Conservation (phyloP, 2,888 invertebrate species). For the Electrophaes corylata region DNA sequence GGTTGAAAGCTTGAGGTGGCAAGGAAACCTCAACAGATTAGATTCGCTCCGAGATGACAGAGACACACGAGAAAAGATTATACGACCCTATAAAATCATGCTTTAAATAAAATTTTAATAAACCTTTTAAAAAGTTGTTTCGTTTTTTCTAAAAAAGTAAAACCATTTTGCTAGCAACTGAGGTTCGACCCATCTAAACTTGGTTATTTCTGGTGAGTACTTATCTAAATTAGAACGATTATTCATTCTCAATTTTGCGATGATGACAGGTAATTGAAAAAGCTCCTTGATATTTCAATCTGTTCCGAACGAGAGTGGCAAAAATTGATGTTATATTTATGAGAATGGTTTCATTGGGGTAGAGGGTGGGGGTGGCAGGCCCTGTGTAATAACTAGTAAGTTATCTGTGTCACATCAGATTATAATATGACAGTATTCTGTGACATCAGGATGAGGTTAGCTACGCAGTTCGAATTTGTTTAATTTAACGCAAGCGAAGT, state of each 20-base stretch:
- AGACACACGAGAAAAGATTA: slow-evolving; percentile 12
- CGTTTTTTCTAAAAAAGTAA: not conserved
- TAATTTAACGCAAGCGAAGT: slow-evolving; percentile 1
- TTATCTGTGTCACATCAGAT: slow-evolving; percentile 14
- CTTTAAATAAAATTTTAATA: slow-evolving; percentile 13
- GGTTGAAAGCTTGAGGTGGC: slow-evolving; percentile 20
- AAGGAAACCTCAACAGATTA: slow-evolving; percentile 17
- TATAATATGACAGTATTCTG: not conserved
- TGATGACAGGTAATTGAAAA: not conserved
- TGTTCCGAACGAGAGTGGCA: not conserved
- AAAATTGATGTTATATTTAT: not conserved
- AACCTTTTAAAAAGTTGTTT: not conserved
- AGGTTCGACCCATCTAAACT: not conserved
- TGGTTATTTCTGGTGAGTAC: not conserved
- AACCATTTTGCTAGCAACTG: not conserved
- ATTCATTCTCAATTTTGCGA: not conserved
- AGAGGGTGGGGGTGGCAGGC: slow-evolving; percentile 8
- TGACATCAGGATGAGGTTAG: slow-evolving; percentile 1
- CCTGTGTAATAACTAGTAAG: not conserved
- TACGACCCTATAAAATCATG: slow-evolving; percentile 11
- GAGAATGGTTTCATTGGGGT: not conserved
- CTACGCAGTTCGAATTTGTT: slow-evolving; percentile 10
- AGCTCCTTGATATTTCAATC: not conserved
- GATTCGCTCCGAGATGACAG: slow-evolving; percentile 23
- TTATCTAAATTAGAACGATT: not conserved